phyloP scores from a whole-genome alignment of 2,113 vertebrate genomes.

The Laticauda colubrina region DNA sequence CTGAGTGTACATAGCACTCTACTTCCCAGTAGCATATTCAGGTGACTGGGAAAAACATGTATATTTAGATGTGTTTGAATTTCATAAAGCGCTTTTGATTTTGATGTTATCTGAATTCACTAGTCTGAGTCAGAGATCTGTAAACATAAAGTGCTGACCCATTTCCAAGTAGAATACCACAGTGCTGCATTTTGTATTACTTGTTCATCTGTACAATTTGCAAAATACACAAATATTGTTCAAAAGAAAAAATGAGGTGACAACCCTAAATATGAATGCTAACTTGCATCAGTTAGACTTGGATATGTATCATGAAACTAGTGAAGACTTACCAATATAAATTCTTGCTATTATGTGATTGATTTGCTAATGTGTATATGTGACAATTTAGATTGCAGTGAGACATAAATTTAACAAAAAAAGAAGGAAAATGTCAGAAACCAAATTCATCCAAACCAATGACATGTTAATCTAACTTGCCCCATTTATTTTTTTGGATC shows the following conservation, averaged over 20 bases:
- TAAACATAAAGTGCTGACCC: not conserved
- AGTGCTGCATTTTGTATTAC: not conserved
- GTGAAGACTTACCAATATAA: not conserved
- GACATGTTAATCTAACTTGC: not conserved
- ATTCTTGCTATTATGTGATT: not conserved
- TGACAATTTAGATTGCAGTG: not conserved
- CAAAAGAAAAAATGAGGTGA: not conserved
- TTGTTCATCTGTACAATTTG: not conserved
- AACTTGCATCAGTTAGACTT: not conserved
- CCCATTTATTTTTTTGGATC: not conserved
- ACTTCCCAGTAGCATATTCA: not conserved
- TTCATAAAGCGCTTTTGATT: not conserved
- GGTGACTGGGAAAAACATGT: not conserved
- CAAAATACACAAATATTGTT: not conserved
- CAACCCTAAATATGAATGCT: not conserved
- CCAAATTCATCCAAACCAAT: not conserved
- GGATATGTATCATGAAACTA: not conserved
- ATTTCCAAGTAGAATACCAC: not conserved
- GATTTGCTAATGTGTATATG: not conserved
- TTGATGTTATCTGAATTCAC: not conserved
- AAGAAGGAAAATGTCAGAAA: not conserved
- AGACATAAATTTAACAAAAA: not conserved
- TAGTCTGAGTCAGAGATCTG: not conserved
- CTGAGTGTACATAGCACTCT: accelerated
- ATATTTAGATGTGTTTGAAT: not conserved